Base-by-base conservation (phyloP, 2,888 invertebrate species). In the Stenurella melanura region DNA sequence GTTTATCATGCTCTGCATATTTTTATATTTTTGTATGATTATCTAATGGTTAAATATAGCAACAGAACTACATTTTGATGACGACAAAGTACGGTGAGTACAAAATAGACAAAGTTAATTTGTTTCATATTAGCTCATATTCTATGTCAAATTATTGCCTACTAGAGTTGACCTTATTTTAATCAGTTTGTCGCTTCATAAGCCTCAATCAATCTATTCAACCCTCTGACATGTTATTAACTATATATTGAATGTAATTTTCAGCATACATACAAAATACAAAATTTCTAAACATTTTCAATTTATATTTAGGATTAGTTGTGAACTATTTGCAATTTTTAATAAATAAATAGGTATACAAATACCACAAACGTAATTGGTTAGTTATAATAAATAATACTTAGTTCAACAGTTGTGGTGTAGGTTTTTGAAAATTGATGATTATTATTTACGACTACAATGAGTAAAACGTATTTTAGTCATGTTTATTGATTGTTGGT, bases 211-310 rank as follows among this genome's bases (percentile, higher is more conserved):
- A 71, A 50, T 42, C 17, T 60, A 26, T 10, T 21, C 61, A 38
- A 15, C 42, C 60, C 50, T 17, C 58, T 71, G 61, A 58, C 50
- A 60, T n/a, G 19, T 19, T 42, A 71, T 71, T 71, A 71, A 71
- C 21, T n/a, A 38, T 26, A 38, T 61, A 42, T 71, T 15, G 64
- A 61, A 18, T 21, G 58, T 19, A 71, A 70, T 60, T 42, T 42
- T n/a, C 50, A 42, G 6, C 21, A 3, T 15, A n/a, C n/a, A n/a
- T n/a, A n/a, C n/a, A n/a, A n/a, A n/a, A 19, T 19, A 19, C 42
- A 10, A 64, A 19, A 38, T 19, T 60, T 19, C 11, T 4, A 38
- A 21, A 19, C 17, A 11, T 64, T 63, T 64, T 42, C 21, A 60
- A 15, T 60, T 60, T 21, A 21, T 60, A 15, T 21, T n/a, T 5